Evolutionary conservation across 2,113 vertebrate species (phyloP), one percentile per base, ranked within the genome.

Genomic region (Mionectes macconnelli): DNA sequence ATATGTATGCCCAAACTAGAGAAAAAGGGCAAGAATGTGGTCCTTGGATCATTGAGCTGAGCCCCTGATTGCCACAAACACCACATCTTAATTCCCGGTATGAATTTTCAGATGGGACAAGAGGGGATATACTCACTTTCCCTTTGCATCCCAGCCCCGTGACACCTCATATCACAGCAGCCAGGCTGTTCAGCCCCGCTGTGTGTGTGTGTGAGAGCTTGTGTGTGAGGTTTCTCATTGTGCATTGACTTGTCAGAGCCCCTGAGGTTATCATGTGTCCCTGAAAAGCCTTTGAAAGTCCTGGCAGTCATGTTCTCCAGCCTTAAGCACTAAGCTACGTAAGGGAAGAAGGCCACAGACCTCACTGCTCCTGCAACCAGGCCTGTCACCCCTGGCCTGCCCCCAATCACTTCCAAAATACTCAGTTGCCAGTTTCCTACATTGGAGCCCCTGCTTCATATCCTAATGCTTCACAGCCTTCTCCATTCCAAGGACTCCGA

Each of bases 191-290:
- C 27, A 64, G 68, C 30, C 17, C 20, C 18, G 4, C 33, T 30
- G n/a, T 0, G 1, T 13, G 3, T 35, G 27, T 4, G 0, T 3
- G 1, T 18, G n/a, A 68, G 33, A 73, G 33, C 55, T 74, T n/a
- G n/a, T n/a, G n/a, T n/a, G n/a, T n/a, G n/a, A n/a, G 25, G 33
- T 20, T 57, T 85, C 20, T 59, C 47, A 35, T 5, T 1, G 0
- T 56, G 33, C 23, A 52, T 50, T 22, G 25, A n/a, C 66, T 66
- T 78, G 22, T 40, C 60, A 67, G 91, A 82, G 40, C n/a, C 8
- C 40, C 45, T 35, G 74, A 49, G 55, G 27, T 74, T 45, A 66
- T 57, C 7, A 1, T 7, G 33, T 39, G 30, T 52, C 39, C 57
- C 62, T 59, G 12, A 68, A 72, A 73, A 89, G 67, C 63, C 62